Evolutionary conservation across 2,113 vertebrate species (phyloP), one percentile per base, ranked within the genome.

Genomic region (Ibidorhyncha struthersii): DNA sequence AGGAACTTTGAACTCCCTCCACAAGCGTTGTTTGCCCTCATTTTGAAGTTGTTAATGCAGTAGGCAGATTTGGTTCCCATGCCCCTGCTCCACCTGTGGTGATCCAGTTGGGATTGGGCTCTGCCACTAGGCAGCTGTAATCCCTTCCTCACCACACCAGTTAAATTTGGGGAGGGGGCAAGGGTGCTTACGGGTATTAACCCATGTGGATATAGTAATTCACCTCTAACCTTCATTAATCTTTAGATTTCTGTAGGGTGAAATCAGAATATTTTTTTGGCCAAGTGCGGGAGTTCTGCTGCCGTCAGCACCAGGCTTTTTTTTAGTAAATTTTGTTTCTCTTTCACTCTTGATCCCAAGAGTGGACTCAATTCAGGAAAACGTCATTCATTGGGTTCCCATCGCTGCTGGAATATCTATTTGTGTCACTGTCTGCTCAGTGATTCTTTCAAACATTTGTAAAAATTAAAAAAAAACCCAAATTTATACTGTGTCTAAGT

Each of bases 391-490:
- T 61, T 34, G 67, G 86, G 94, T 91, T 93, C 82, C 81, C 93
- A 34, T 92, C 55, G 85, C 87, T 96, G 94, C 91, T 96, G 94
- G 91, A 89, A 36, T 81, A 71, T 58, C 49, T 50, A 25, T 50
- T 50, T 50, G 65, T 78, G 26, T 95, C 93, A 95, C 90, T 95
- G 69, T 87, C 73, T 85, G 86, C 85, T 96, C 95, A 96, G 96
- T 96, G 96, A 97, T 91, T 92, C 80, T 80, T 95, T 70, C 53
- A 92, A 59, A 94, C 79, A 90, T 98, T 98, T 96, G 89, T 98
- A 96, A 94, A 94, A 96, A 97, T 97, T 83, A 97, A 93, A 97
- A 77, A 97, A 77, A 49, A 2, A 10, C 23, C 30, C 4, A 2
- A 89, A 93, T 83, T 71, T 92, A 88, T 43, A 5, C 40, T 18